These are phyloP conservation scores for Odontomachus brunneus DNA, from an alignment of 1,140 invertebrate genomes.

Conservation along the genomic window DNA sequence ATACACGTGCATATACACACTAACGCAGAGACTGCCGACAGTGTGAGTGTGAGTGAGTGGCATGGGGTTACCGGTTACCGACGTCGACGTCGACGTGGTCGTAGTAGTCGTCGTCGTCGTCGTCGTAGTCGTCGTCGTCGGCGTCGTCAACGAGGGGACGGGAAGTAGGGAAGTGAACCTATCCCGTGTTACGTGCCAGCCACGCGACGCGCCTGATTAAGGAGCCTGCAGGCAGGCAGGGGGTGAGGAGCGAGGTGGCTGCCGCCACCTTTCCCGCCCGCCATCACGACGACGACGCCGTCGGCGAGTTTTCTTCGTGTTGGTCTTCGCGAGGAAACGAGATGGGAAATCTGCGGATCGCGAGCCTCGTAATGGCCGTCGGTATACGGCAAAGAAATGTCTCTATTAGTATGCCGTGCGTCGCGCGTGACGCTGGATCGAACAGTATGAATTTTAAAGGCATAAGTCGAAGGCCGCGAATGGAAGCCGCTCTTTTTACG, in stretches of 20 bases:
- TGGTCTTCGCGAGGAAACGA: slow-evolving; percentile 42
- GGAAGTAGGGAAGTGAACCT: slow-evolving; percentile 54
- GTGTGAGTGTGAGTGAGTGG: slow-evolving; percentile 30
- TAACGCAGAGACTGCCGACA: too few species aligned
- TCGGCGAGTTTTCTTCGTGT: slow-evolving; percentile 37
- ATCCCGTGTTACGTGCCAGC: slow-evolving; percentile 67
- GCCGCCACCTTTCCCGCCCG: neutral
- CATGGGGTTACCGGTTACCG: slow-evolving; percentile 62
- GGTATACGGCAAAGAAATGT: slow-evolving; percentile 54
- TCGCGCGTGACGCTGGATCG: slow-evolving; percentile 34
- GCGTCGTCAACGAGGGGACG: slow-evolving; percentile 33
- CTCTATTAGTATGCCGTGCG: slow-evolving; percentile 51
- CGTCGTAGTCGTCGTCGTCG: slow-evolving; percentile 29
- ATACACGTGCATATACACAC: neutral
- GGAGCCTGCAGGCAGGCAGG: slow-evolving; percentile 53
- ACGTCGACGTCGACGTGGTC: slow-evolving; percentile 43
- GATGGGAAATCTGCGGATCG: slow-evolving; percentile 56
- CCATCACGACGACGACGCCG: slow-evolving; percentile 1
- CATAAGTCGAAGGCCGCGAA: slow-evolving; percentile 26
- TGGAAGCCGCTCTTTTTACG: slow-evolving; percentile 7
- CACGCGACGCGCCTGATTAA: slow-evolving; percentile 68
- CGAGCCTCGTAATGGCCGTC: slow-evolving; percentile 44
- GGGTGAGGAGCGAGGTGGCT: slow-evolving; percentile 12
- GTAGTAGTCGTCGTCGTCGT: slow-evolving; percentile 2
- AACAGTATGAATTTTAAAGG: slow-evolving; percentile 50